phyloP scores from a whole-genome alignment of 2,888 invertebrate species.

The Drosophila austrosaltans region DNA sequence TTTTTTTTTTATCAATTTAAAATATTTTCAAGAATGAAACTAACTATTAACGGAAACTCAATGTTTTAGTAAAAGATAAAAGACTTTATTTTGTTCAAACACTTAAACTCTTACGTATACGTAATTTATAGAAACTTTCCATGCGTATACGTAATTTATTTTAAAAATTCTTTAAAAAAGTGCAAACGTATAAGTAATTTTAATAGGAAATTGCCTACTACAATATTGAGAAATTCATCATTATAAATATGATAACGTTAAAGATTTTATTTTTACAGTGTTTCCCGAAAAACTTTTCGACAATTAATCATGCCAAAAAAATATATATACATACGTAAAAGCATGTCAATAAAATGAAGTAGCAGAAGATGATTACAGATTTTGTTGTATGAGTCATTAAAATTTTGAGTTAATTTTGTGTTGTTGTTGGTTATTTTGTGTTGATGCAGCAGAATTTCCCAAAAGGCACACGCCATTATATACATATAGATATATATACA shows the following conservation, averaged over 20 bases:
- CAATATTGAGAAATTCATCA: neutral
- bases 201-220: no score
- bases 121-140: no score
- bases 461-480: slow-evolving; percentile 5
- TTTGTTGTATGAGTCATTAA: slow-evolving; percentile 2
- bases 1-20: no score
- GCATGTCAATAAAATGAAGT: slow-evolving; percentile 9
- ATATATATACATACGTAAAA: neutral
- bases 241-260: neutral
- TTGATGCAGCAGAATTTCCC: slow-evolving; percentile 9
- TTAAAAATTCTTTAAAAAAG: no score
- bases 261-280: neutral
- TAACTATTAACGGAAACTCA: no score
- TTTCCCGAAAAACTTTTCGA: neutral
- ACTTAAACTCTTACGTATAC: no score
- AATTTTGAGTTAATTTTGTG: neutral
- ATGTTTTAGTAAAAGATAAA: no score
- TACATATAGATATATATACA: neutral
- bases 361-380: neutral
- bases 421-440: neutral
- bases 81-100: no score
- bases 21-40: no score
- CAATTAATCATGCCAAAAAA: slow-evolving; percentile 3
- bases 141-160: no score
- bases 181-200: no score